Percentiles rank a stretch among this genome's conserved stretches.
Conservation (phyloP, 2,113 vertebrate genomes). For the Ailurus styani region DNA sequence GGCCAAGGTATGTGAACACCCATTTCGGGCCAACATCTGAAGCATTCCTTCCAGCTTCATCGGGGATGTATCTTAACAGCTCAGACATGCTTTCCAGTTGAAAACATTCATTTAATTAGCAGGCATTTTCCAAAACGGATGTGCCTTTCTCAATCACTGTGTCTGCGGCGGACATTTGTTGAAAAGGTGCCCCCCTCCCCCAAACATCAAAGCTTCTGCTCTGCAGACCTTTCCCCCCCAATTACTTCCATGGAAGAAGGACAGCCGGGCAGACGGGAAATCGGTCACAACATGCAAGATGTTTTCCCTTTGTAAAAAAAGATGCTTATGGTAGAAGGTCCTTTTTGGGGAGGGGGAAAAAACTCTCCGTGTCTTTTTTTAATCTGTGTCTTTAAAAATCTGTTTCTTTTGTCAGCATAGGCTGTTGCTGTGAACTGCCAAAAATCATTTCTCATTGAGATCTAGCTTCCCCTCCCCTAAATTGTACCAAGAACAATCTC, state of each 20-base stretch:
- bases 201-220: constrained; percentile 55
- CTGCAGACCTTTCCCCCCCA: constrained; percentile 52
- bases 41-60: constrained; percentile 32
- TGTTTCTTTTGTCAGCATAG: not conserved
- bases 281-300: not conserved
- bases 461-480: not conserved
- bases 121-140: constrained; percentile 65
- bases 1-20: not conserved
- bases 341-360: not conserved
- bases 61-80: constrained; percentile 23
- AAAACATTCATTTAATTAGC: constrained; percentile 71
- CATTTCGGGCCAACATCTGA: constrained; percentile 28
- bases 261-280: not conserved
- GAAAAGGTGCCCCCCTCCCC: constrained; percentile 44
- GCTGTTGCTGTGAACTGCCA: not conserved
- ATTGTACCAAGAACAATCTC: not conserved
- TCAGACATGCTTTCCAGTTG: constrained; percentile 60
- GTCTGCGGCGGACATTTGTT: constrained; percentile 50
- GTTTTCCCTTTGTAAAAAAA: not conserved
- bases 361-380: not conserved
- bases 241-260: constrained; percentile 54
- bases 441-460: not conserved
- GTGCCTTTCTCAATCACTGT: constrained; percentile 57
- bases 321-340: not conserved
- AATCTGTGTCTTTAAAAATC: not conserved